phyloP scores from a whole-genome alignment of 2,113 vertebrate genomes.

The Scophthalmus maximus region DNA sequence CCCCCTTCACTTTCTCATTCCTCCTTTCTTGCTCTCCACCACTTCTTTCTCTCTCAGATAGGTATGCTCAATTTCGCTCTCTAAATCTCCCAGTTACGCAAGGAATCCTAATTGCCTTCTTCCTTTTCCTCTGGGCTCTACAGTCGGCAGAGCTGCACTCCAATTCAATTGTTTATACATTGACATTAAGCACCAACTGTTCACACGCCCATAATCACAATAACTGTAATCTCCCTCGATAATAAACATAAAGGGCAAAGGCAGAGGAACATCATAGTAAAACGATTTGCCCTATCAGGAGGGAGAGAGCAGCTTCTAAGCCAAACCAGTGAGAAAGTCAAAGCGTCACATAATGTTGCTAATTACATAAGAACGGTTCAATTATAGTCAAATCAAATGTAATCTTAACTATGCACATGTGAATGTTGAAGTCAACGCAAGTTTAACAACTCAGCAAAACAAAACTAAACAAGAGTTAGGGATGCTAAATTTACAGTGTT shows the following conservation, averaged over 20 bases:
- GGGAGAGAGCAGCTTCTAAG: background rate
- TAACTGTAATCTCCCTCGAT: constrained; percentile 3
- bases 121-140: constrained; percentile 66
- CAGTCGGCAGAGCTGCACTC: constrained; percentile 4
- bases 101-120: constrained; percentile 82
- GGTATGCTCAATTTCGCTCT: constrained; percentile 81
- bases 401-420: no score
- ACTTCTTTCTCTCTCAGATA: constrained; percentile 62
- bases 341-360: background rate
- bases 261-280: background rate
- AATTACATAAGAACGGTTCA: background rate
- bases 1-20: constrained; percentile 55
- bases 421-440: no score
- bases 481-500: no score
- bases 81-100: constrained; percentile 71
- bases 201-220: background rate
- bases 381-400: no score
- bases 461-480: no score
- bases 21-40: constrained; percentile 37
- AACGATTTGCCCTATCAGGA: background rate
- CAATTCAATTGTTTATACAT: constrained; percentile 14
- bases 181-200: constrained; percentile 23
- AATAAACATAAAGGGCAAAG: background rate
- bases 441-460: no score
- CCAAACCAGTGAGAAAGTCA: background rate